Percentiles rank a stretch among this genome's conserved stretches.
These are phyloP conservation scores for Leucosticte australis DNA, from an alignment of 2,113 vertebrate genomes.

Conservation along the genomic window DNA sequence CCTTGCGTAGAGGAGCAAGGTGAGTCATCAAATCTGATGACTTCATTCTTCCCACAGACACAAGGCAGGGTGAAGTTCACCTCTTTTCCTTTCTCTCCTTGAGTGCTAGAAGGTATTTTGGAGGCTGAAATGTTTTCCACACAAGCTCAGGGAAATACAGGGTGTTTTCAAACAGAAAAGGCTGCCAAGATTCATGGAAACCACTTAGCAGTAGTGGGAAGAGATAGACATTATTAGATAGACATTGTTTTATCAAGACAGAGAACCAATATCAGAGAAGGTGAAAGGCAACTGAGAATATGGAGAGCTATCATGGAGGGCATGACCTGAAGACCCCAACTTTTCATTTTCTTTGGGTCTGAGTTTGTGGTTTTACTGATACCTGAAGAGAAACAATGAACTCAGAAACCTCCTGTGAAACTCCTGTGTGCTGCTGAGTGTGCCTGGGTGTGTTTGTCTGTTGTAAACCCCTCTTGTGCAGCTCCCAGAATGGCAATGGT, in stretches of 20 bases:
- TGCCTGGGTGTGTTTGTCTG: not conserved
- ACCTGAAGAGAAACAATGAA: not conserved
- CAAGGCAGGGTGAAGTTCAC: not conserved
- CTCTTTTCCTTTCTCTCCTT: not conserved
- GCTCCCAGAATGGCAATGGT: not conserved
- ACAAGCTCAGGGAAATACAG: not conserved
- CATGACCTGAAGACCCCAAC: not conserved
- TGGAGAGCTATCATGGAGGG: not conserved
- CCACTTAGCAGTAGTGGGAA: not conserved
- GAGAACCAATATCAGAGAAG: not conserved
- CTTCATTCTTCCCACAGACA: not conserved
- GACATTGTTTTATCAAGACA: not conserved
- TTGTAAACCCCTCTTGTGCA: not conserved
- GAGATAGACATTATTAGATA: not conserved
- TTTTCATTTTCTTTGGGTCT: not conserved
- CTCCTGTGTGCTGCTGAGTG: accelerated
- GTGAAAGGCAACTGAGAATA: not conserved
- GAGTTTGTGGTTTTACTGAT: not conserved
- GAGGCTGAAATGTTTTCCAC: not conserved
- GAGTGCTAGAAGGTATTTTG: not conserved
- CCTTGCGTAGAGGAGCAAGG: not conserved
- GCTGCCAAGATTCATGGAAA: not conserved
- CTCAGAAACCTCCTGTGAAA: not conserved
- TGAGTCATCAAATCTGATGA: not conserved
- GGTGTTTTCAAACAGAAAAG: not conserved